Evolutionary conservation across 2,888 invertebrate species (phyloP).

Genomic region (Balanococcus diminutus): DNA sequence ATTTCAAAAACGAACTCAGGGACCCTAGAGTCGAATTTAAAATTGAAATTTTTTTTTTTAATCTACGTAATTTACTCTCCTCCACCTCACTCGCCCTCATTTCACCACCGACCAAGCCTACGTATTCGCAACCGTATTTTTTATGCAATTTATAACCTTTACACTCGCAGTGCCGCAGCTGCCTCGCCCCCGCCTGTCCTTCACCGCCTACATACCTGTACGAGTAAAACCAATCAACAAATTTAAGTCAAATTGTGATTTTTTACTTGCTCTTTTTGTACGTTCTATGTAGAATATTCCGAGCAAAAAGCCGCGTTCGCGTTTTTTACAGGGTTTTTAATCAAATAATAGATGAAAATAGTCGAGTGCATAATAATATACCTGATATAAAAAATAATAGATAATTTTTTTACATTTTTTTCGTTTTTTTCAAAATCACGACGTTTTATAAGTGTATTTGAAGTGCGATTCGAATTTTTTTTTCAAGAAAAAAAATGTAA

Average conservation of each 20-base stretch:
- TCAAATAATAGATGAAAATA: not conserved
- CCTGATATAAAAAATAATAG: not conserved
- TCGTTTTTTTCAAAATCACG: not conserved
- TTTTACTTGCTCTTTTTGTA: constrained; percentile 37
- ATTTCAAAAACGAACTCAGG: no score
- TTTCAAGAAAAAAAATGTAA: not conserved
- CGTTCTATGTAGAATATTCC: not conserved
- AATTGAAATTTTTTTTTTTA: no score
- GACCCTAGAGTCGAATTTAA: no score
- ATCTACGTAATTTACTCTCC: not conserved
- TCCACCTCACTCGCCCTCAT: not conserved
- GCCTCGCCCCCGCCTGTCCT: not conserved
- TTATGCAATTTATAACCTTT: not conserved
- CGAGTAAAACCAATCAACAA: not conserved
- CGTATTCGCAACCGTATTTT: not conserved
- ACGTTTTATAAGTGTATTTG: not conserved
- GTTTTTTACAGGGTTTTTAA: constrained; percentile 28
- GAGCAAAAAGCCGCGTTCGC: not conserved
- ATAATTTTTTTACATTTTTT: not conserved
- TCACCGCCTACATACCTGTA: not conserved
- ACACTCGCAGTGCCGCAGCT: not conserved
- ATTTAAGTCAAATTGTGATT: constrained; percentile 40
- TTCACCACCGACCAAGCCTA: not conserved
- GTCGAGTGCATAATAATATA: not conserved
- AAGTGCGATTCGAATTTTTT: not conserved